Percentiles rank a stretch among this genome's conserved stretches.
Evolutionary conservation across 2,113 vertebrate species (phyloP).

Genomic region (Tragulus kanchil): DNA sequence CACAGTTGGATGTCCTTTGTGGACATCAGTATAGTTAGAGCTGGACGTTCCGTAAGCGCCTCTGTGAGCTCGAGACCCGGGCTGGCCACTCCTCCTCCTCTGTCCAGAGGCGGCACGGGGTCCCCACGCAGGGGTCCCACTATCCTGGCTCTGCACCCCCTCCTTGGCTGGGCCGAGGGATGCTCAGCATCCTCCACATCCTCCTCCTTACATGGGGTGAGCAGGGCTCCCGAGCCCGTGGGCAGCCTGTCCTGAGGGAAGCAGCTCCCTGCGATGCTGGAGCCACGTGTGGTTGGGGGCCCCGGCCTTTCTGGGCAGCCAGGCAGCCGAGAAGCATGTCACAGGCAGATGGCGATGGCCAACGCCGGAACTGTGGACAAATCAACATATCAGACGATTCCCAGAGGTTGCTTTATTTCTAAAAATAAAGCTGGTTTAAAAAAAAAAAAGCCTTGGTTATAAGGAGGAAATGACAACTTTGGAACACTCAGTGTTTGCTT

Average conservation of each 20-base stretch:
- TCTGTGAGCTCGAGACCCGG: background rate
- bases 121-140: fast-evolving
- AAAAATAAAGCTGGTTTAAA: background rate
- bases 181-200: background rate
- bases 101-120: fast-evolving
- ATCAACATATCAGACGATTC: background rate
- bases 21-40: fast-evolving
- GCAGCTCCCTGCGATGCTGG: background rate
- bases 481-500: background rate
- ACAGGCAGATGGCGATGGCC: background rate
- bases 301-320: background rate
- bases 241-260: background rate
- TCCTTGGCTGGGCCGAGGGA: background rate
- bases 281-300: background rate
- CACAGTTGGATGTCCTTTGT: fast-evolving
- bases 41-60: background rate
- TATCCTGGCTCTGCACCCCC: background rate
- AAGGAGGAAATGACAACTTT: background rate
- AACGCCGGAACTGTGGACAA: fast-evolving
- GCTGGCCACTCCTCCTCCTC: background rate
- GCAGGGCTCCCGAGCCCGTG: background rate
- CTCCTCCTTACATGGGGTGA: background rate
- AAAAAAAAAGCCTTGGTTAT: background rate
- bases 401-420: background rate
- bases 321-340: background rate